These are phyloP conservation scores for Lordiphosa stackelbergi DNA, from an alignment of 1,140 invertebrate species.

Conservation along the genomic window DNA sequence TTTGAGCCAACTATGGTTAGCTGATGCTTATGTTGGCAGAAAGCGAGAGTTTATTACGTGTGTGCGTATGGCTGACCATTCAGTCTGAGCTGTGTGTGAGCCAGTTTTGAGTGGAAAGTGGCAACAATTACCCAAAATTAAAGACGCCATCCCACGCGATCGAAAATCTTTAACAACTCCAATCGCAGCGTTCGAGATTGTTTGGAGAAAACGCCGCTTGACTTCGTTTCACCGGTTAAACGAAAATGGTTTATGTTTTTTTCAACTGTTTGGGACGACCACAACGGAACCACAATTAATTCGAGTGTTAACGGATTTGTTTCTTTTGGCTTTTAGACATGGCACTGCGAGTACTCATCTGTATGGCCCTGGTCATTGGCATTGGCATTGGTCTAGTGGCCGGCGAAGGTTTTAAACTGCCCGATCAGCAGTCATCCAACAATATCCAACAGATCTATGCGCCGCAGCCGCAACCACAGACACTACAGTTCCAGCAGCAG, in stretches of 20 bases:
- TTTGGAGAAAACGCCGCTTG: slow-evolving; percentile 45
- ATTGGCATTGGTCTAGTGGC: slow-evolving; percentile 75
- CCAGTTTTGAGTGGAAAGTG: slow-evolving; percentile 38
- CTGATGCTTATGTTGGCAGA: slow-evolving; percentile 31
- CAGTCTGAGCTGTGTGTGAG: slow-evolving; percentile 29
- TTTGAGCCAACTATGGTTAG: slow-evolving; percentile 26
- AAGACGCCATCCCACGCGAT: slow-evolving; percentile 17
- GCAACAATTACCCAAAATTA: slow-evolving; percentile 1
- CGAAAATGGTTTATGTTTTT: slow-evolving; percentile 21
- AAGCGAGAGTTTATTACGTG: slow-evolving; percentile 72
- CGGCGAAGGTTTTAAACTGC: slow-evolving; percentile 79
- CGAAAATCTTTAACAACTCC: not conserved
- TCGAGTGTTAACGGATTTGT: slow-evolving; percentile 18
- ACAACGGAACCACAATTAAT: slow-evolving; percentile 10
- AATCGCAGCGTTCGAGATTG: slow-evolving; percentile 12
- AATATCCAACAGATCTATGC: slow-evolving; percentile 66
- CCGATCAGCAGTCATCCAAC: slow-evolving; percentile 78
- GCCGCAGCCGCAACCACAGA: slow-evolving; percentile 51
- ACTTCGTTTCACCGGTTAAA: slow-evolving; percentile 31
- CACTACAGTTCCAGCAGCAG: slow-evolving; percentile 31
- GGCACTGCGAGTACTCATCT: slow-evolving; percentile 47
- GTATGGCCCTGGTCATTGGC: slow-evolving; percentile 41
- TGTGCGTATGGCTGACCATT: slow-evolving; percentile 29
- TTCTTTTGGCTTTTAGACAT: slow-evolving; percentile 46
- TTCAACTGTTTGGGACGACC: slow-evolving; percentile 1